These are phyloP conservation scores for Hydractinia symbiolongicarpus DNA, from an alignment of 30 jellyfish, hydroid and myxozoan species.

Conservation along the genomic window DNA sequence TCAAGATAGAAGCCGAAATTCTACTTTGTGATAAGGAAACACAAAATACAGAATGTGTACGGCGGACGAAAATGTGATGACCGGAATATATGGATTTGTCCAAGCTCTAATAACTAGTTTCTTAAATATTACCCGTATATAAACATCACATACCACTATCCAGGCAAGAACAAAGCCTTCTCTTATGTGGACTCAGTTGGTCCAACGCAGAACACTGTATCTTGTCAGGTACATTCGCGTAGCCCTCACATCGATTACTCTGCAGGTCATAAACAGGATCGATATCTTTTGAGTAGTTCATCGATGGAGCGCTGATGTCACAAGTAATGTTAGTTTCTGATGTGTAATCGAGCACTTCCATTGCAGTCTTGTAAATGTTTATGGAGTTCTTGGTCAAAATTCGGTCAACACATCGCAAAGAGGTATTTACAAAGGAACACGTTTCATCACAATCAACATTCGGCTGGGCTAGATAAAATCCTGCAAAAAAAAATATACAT, in stretches of 20 bases:
- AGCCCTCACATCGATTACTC: neutral
- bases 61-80: too few species aligned
- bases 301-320: neutral
- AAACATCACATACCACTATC: neutral
- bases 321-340: neutral
- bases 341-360: constrained; percentile 1
- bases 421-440: neutral
- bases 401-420: neutral
- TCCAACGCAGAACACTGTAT: neutral
- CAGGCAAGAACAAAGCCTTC: constrained; percentile 16
- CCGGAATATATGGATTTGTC: too few species aligned
- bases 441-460: constrained; percentile 12
- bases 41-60: too few species aligned
- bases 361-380: neutral
- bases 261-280: neutral
- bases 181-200: neutral
- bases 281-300: neutral
- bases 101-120: too few species aligned
- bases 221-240: neutral
- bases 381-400: neutral
- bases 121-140: too few species aligned
- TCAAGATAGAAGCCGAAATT: too few species aligned
- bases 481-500: neutral
- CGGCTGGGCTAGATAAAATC: constrained; percentile 11
- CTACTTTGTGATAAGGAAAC: too few species aligned